Evolutionary conservation across 2,113 vertebrate genomes (phyloP).

Genomic region (Ahaetulla prasina): DNA sequence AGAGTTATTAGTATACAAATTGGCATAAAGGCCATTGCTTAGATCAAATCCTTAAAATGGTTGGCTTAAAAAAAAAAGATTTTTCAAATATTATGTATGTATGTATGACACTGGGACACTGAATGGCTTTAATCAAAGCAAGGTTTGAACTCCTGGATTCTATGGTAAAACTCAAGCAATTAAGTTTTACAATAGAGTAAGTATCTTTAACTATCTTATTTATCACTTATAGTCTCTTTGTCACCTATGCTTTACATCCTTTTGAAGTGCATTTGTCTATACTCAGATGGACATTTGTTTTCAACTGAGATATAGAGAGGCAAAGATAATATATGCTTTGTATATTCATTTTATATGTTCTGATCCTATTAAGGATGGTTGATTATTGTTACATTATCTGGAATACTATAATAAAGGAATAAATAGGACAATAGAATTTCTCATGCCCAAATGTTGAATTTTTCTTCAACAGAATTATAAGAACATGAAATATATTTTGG

Average conservation of each 20-base stretch:
- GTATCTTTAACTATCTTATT: background rate
- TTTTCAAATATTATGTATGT: too few species aligned
- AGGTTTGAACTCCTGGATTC: background rate
- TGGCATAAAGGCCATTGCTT: background rate
- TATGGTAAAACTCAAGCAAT: background rate
- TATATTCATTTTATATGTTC: background rate
- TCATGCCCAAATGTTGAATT: conserved; percentile 63
- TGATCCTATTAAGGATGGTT: background rate
- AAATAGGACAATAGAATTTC: conserved; percentile 27
- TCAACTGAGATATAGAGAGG: background rate
- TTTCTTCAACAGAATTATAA: conserved; percentile 59
- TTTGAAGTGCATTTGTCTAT: background rate
- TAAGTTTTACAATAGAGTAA: background rate
- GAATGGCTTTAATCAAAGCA: background rate
- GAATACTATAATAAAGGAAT: background rate
- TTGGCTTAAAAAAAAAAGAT: background rate
- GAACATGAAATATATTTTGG: conserved; percentile 54
- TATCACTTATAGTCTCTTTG: background rate
- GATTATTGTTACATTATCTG: conserved; percentile 39
- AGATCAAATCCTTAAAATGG: background rate
- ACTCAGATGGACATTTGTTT: background rate
- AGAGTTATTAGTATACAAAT: background rate
- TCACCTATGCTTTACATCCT: background rate
- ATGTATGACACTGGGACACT: background rate
- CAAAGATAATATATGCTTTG: background rate